These are phyloP conservation scores for Agonopterix arenella DNA, from an alignment of 2,888 invertebrate genomes.

Conservation along the genomic window DNA sequence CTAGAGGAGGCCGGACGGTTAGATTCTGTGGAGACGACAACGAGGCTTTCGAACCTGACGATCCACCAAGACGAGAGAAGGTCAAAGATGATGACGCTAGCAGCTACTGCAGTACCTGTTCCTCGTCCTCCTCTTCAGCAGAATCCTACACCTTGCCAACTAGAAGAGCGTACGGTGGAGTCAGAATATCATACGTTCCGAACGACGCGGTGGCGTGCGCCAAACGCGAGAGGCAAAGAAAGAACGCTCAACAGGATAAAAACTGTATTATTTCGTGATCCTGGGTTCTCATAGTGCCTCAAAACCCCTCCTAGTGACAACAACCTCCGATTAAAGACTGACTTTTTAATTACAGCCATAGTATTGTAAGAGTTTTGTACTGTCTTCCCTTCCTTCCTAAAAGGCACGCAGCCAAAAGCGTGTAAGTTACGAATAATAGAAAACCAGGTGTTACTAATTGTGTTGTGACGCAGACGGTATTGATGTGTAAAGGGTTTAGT, in stretches of 20 bases:
- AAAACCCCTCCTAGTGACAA: conserved; percentile 47
- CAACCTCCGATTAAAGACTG: conserved; percentile 73
- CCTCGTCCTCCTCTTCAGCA: conserved; percentile 92
- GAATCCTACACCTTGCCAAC: conserved; percentile 92
- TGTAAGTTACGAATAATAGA: conserved; percentile 22
- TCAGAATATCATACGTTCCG: conserved; percentile 94
- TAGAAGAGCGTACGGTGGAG: conserved; percentile 89
- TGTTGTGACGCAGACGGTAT: conserved; percentile 46
- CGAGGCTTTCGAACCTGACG: conserved; percentile 65
- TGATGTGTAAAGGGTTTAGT: conserved; percentile 32
- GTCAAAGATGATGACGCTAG: conserved; percentile 80
- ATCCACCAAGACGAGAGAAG: conserved; percentile 46
- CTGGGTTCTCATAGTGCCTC: conserved; percentile 40
- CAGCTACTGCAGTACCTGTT: conserved; percentile 92
- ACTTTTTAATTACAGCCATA: conserved; percentile 67
- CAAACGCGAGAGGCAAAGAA: conserved; percentile 78
- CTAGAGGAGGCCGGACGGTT: conserved; percentile 60
- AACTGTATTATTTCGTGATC: conserved; percentile 93
- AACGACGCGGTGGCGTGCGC: conserved; percentile 93
- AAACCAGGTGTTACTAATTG: conserved; percentile 39
- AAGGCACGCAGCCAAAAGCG: conserved; percentile 17
- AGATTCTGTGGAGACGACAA: conserved; percentile 69
- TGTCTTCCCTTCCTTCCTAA: conserved; percentile 2
- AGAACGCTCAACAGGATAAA: conserved; percentile 83
- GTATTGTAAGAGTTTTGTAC: conserved; percentile 25